phyloP scores from a whole-genome alignment of 2,888 invertebrate genomes.

The Scrobipalpa costella region DNA sequence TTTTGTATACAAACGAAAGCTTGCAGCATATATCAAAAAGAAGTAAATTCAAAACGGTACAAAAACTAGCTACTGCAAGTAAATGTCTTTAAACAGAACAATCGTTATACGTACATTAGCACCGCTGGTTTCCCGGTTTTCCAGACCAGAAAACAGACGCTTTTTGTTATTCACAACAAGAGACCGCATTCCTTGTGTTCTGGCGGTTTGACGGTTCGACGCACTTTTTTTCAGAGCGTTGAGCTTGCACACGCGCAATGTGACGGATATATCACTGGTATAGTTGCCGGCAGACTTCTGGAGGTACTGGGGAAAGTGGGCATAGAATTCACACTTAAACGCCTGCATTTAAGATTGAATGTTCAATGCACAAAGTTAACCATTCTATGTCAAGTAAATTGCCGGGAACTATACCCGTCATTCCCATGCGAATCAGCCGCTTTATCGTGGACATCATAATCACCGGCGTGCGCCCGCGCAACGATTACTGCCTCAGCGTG shows the following conservation, averaged over 20 bases:
- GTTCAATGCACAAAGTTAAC: too few relatives aligned
- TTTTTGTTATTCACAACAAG: background rate
- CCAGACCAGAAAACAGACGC: background rate
- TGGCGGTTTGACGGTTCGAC: constrained; percentile 9
- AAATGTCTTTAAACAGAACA: background rate
- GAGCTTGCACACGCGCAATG: background rate
- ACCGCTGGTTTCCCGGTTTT: background rate
- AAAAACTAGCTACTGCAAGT: background rate
- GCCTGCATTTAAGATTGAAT: too few relatives aligned
- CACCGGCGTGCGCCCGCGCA: constrained; percentile 18
- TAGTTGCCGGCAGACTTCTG: too few relatives aligned
- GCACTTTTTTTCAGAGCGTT: background rate
- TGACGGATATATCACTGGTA: constrained; percentile 14
- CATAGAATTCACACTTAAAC: too few relatives aligned
- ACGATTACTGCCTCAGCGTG: constrained; percentile 34
- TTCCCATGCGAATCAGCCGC: constrained; percentile 44
- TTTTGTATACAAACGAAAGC: background rate
- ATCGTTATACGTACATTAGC: background rate
- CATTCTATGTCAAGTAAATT: too few relatives aligned
- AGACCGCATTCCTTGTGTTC: background rate
- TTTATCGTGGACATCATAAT: constrained; percentile 45
- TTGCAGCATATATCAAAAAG: background rate
- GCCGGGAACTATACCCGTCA: too few relatives aligned
- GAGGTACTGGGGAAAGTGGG: too few relatives aligned
- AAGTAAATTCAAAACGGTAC: background rate